Evolutionary conservation across 2,797 vertebrate species (phyloP).

Genomic region (Coregonus sp.): DNA sequence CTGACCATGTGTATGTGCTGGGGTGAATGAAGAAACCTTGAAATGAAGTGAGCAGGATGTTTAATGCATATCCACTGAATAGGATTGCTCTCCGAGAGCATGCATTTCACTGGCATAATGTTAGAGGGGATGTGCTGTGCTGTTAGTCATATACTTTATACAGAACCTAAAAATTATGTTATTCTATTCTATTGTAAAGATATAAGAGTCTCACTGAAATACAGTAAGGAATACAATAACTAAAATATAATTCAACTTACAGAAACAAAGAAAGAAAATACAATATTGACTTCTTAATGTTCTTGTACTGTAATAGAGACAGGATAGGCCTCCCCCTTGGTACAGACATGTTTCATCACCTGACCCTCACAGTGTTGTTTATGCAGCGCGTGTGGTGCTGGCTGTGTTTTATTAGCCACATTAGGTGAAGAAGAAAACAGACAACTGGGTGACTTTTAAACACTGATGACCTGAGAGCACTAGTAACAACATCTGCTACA

Average conservation of each 20-base stretch:
- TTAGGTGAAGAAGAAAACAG: slow-evolving; percentile 19
- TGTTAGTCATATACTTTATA: neutral
- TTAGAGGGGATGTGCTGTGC: neutral
- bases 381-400: neutral
- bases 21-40: neutral
- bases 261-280: neutral
- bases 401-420: slow-evolving; percentile 35
- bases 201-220: neutral
- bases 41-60: neutral
- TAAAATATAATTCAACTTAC: neutral
- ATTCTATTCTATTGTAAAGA: neutral
- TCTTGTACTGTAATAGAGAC: neutral
- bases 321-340: too few species aligned
- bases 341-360: neutral
- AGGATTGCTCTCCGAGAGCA: neutral
- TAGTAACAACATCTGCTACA: slow-evolving; percentile 51
- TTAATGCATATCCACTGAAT: neutral
- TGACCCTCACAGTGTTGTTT: neutral
- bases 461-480: slow-evolving; percentile 54
- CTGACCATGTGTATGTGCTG: neutral
- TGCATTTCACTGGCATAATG: neutral
- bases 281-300: neutral
- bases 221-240: neutral
- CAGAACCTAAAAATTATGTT: neutral
- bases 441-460: slow-evolving; percentile 44